Base-by-base conservation (phyloP, 2,797 vertebrate genomes). In the Intellagama lesueurii region DNA sequence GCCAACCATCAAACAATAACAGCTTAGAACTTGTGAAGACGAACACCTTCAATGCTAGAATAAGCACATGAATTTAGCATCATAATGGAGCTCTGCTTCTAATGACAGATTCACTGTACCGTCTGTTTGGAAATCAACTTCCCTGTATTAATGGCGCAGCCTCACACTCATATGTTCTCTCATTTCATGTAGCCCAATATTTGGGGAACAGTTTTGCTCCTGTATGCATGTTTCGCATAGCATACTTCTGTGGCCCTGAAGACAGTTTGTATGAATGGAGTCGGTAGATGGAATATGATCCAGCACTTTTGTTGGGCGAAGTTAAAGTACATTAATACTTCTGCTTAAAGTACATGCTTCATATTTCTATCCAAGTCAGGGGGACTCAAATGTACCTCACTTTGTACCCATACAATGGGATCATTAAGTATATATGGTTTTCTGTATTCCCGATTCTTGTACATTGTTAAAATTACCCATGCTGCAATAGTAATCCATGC, bases 241-340 rank as follows among this genome's bases (percentile, higher is more conserved):
- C 79, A 64, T 89, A 95, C 87, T 75, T 85, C 88, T n/a, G 85
- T 81, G 90, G 86, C 32, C 14, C 9, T 52, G 47, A 81, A n/a
- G 22, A 16, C 66, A 28, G 35, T 56, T 22, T 6, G n/a, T 8
- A 86, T 68, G 85, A 17, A 49, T 28, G 3, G 14, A 14, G 28
- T 68, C 19, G 14, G 19, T 17, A 35, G 24, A 30, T n/a, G 35
- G 24, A 24, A 8, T 7, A 19, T 32, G 7, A 68, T 49, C 7
- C 72, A 6, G 6, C 11, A 87, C 32, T 30, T 81, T 6, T 60
- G n/a, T 73, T 49, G 47, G 35, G 14, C 68, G 22, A 19, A 81
- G 64, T 81, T 75, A 28, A 73, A 44, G 28, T 68, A 69, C 40
- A 40, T 40, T 40, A 40, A 40, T 40, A 3, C 52, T 14, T 56